Evolutionary conservation across 2,888 invertebrate species (phyloP).

Genomic region (Epistrophe grossulariae): DNA sequence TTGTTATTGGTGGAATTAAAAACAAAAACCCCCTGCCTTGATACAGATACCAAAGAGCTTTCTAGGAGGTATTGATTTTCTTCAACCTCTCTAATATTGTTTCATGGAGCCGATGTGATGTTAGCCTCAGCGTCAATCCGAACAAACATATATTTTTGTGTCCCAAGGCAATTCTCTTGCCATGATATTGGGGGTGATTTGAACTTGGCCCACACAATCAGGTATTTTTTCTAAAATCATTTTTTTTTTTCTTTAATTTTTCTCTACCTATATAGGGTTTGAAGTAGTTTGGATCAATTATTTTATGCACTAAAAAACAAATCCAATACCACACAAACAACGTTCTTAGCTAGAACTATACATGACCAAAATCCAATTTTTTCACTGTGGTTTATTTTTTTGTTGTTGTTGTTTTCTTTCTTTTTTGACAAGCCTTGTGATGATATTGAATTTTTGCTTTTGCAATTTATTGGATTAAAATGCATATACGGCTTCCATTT

Average conservation of each 20-base stretch:
- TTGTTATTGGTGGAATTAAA: background rate
- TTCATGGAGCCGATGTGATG: background rate
- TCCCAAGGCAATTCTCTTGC: conserved; percentile 3
- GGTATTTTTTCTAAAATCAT: background rate
- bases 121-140: background rate
- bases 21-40: conserved; percentile 5
- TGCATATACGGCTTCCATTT: conserved; percentile 54
- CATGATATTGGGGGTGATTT: conserved; percentile 19
- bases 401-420: background rate
- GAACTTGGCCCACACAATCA: conserved; percentile 11
- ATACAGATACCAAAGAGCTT: background rate
- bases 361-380: background rate
- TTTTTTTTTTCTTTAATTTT: background rate
- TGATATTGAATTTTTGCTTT: conserved; percentile 57
- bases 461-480: conserved; percentile 59
- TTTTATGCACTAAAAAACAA: conserved; percentile 24
- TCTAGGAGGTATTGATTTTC: background rate
- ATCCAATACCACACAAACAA: conserved; percentile 3
- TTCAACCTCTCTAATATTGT: background rate
- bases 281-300: conserved; percentile 22
- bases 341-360: background rate
- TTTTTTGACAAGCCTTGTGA: conserved; percentile 18
- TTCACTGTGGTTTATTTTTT: background rate
- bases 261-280: background rate
- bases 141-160: background rate